Base-by-base conservation (phyloP, 2,888 invertebrate genomes). In the Yponomeuta evonymella region DNA sequence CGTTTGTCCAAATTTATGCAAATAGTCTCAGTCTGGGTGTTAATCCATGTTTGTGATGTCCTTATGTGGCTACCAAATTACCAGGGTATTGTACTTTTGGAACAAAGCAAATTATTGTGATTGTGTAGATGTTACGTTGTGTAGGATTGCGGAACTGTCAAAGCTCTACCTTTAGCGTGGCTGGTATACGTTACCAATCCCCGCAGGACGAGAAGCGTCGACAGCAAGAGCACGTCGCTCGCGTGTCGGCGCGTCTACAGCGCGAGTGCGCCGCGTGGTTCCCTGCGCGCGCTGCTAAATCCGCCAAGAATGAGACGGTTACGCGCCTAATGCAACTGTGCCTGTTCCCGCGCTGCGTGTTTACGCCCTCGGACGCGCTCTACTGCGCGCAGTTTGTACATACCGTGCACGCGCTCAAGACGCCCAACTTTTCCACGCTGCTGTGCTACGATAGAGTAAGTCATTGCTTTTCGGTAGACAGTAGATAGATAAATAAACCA, bases 311-410 rank as follows among this genome's bases (percentile, higher is more conserved):
- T 87, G 98, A 98, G 90, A 98, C 98, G 1, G 98, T 99, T 72
- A 98, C 98, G 48, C 96, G 98, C 78, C 98, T 99, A 85, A 93
- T 99, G 81, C 99, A 99, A 89, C 93, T 98, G 72, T 99, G 99
- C 87, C 93, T 99, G 75, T 98, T 99, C 88, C 99, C 99, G 36
- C 95, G 99, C 78, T 98, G 98, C 89, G 97, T 98, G 73, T 99
- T 98, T 91, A 98, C 99, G 30, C 97, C 98, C 70, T 94, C 96
- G 70, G 99, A 99, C 93, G 98, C 99, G 51, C 94, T 99, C 72
- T 99, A 97, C 90, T 98, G 98, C 90, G 98, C 99, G 0, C 97
- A 98, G 93, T 99, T 99, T 88, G 97, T 99, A 73, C 97, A 98
- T 83, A 96, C 97, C 9, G 96, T 99, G 77, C 99, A 99, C 89